Evolutionary conservation across 2,797 vertebrate species (phyloP), one percentile per base, ranked within the genome.

Genomic region (Cossypha niveicapilla): DNA sequence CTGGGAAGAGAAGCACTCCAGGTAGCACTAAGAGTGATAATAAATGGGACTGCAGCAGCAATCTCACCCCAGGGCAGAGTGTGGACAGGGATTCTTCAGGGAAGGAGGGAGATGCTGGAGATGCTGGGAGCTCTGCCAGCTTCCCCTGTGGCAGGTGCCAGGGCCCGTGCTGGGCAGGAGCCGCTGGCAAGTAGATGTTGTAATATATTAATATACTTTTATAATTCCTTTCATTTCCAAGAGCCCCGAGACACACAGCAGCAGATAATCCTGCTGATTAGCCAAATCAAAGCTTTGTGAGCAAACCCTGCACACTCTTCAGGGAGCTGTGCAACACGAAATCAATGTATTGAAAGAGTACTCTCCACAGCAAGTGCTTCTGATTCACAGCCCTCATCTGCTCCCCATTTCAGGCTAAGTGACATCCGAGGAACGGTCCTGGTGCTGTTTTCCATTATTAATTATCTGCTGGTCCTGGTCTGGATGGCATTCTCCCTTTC

Each of bases 241-340:
- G 76, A 88, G 72, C 72, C 88, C 54, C 8, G 18, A 93, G 90
- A 90, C 72, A 86, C 0, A 5, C 57, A 0, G 0, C 72, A 57
- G 79, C 82, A 90, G 79, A 94, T 92, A 94, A 83, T 86, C 79
- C 90, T 86, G 72, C 86, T 88, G 92, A 91, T 94, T 79, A 94
- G 61, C 79, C 11, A 30, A 94, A 94, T 88, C 73, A 95, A 94
- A 94, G 92, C 85, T 91, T 83, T 80, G 83, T 54, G 72, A 93
- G 75, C 78, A 92, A 85, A 85, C 89, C 4, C 42, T 2, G 3
- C 61, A n/a, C 41, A 2, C 82, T 53, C 7, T 62, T 74, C 18
- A 83, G 82, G 91, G 87, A 93, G 72, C 73, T 50, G 82, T 2
- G 16, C 65, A n/a, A 51, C 61, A 86, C 0, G 2, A 90, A 88